Conservation (phyloP, 2,797 vertebrate genomes). For the Paratrypauchen microcephalus region DNA sequence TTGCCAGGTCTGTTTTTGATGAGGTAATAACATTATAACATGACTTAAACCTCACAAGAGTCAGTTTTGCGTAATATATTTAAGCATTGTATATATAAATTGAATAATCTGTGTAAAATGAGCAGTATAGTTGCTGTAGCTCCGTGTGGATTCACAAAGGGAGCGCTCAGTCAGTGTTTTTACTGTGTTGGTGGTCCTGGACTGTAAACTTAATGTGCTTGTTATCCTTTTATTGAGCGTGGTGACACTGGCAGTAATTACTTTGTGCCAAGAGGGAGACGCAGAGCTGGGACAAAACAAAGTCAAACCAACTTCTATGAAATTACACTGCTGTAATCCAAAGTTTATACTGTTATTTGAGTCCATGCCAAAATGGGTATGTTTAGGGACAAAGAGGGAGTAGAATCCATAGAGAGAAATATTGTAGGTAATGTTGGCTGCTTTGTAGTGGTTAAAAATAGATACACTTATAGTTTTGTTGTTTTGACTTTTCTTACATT, state of each 20-base stretch:
- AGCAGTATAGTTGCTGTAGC: conserved; percentile 1
- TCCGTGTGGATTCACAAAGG: background rate
- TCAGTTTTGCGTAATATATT: too few relatives aligned
- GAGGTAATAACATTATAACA: too few relatives aligned
- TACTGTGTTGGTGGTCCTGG: conserved; percentile 8
- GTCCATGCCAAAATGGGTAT: background rate
- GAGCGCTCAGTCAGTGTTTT: background rate
- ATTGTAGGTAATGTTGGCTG: background rate
- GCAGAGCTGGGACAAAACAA: background rate
- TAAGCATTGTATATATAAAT: too few relatives aligned
- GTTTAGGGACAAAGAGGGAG: background rate
- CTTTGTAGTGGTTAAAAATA: background rate
- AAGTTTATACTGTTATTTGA: background rate
- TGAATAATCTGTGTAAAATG: background rate
- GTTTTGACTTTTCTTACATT: background rate
- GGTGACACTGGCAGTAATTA: conserved; percentile 7
- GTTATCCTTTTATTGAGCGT: conserved; percentile 7
- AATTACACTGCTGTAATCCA: background rate
- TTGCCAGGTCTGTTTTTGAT: too few relatives aligned
- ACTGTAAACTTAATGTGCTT: conserved; percentile 6
- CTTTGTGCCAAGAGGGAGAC: conserved; percentile 2
- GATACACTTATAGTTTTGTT: background rate
- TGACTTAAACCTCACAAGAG: too few relatives aligned
- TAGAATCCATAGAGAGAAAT: background rate
- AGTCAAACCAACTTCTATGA: conserved; percentile 2